phyloP scores from a whole-genome alignment of 1,140 invertebrate species.

The Zaprionus gabonicus region DNA sequence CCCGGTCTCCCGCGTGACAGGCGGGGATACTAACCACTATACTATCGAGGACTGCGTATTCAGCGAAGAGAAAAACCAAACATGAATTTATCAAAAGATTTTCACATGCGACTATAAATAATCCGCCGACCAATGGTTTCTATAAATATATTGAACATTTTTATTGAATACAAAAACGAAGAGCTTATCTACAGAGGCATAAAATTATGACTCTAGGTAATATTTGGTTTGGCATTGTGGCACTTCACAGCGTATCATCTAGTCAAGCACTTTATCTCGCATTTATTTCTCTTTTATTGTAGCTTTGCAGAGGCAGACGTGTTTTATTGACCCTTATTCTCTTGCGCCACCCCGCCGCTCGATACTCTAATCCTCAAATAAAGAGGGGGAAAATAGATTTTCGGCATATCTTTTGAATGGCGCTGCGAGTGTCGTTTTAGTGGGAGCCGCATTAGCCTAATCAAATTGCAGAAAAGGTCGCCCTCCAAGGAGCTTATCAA shows the following conservation, averaged over 20 bases:
- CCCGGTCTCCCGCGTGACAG: conserved; percentile 86
- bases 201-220: background rate
- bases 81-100: background rate
- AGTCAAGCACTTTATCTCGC: conserved; percentile 7
- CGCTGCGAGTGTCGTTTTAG: conserved; percentile 8
- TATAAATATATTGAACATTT: background rate
- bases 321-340: conserved; percentile 28
- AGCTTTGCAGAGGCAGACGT: conserved; percentile 12
- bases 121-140: background rate
- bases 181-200: background rate
- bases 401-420: conserved; percentile 18
- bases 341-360: background rate
- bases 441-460: conserved; percentile 22
- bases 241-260: background rate
- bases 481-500: conserved; percentile 19
- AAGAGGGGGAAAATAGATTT: conserved; percentile 19
- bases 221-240: background rate
- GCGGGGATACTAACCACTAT: conserved; percentile 84
- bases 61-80: background rate
- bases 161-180: background rate
- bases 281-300: conserved; percentile 5
- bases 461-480: conserved; percentile 30
- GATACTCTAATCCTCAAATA: background rate
- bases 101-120: background rate
- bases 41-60: conserved; percentile 64